These are phyloP conservation scores for Denticeps clupeoides DNA, from an alignment of 2,797 vertebrate genomes.

Conservation along the genomic window DNA sequence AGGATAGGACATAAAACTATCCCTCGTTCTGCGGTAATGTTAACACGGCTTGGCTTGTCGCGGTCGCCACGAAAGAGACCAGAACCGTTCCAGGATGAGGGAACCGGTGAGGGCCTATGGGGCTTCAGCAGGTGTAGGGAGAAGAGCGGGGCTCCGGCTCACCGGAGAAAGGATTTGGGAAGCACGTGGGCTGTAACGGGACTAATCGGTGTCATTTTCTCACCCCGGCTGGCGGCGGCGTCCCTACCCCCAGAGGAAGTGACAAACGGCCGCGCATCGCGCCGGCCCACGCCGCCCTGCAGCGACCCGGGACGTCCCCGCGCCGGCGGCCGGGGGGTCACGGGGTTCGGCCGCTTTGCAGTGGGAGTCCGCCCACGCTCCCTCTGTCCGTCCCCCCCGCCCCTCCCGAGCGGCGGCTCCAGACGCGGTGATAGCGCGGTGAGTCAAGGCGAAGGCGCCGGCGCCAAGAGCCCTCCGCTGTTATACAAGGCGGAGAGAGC, in stretches of 20 bases:
- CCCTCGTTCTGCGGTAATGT: too few species aligned
- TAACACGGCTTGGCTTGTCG: too few species aligned
- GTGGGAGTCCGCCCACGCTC: too few species aligned
- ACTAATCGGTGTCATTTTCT: constrained; percentile 30
- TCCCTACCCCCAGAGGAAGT: too few species aligned
- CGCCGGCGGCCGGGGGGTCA: too few species aligned
- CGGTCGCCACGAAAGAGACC: too few species aligned
- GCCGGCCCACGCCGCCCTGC: too few species aligned
- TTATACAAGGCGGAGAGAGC: constrained; percentile 29
- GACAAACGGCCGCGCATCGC: too few species aligned
- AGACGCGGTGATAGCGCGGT: constrained; percentile 24
- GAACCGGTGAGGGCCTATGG: constrained; percentile 19
- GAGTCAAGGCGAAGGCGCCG: constrained; percentile 27
- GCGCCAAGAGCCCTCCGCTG: constrained; percentile 20
- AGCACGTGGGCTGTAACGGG: constrained; percentile 32
- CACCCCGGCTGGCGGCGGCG: background rate
- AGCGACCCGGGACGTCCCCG: too few species aligned
- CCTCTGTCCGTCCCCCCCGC: background rate
- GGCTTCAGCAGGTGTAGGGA: constrained; percentile 30
- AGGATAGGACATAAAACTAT: too few species aligned
- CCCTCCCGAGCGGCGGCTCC: constrained; percentile 11
- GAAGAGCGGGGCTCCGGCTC: constrained; percentile 6
- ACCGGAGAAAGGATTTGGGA: constrained; percentile 31
- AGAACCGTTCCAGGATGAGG: too few species aligned
- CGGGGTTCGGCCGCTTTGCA: too few species aligned